Conservation (phyloP, 2,797 vertebrate genomes). For the Tamandua tetradactyla region DNA sequence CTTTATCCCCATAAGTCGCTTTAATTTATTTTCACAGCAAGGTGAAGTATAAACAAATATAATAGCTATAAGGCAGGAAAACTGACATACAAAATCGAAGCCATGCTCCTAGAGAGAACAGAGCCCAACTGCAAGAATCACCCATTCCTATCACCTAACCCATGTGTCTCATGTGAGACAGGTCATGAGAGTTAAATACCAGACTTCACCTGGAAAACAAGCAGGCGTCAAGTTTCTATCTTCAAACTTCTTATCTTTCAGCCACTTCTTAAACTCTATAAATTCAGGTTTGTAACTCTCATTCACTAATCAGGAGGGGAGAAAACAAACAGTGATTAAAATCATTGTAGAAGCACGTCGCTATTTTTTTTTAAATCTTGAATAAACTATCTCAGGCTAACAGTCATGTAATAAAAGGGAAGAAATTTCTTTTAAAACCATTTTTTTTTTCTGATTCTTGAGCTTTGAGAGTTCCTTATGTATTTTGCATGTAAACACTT, state of each 20-base stretch:
- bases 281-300: slow-evolving; percentile 88
- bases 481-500: too few relatives aligned
- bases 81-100: background rate
- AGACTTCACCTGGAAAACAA: slow-evolving; percentile 88
- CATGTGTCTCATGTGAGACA: background rate
- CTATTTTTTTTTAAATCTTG: background rate
- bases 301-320: slow-evolving; percentile 83
- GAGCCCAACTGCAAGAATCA: background rate
- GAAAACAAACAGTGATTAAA: background rate
- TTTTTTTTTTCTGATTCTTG: too few relatives aligned
- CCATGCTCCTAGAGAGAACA: background rate
- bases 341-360: background rate
- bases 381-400: background rate
- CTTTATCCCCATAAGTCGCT: background rate
- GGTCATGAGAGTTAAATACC: background rate
- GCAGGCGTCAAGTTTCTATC: slow-evolving; percentile 88
- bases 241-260: slow-evolving; percentile 90
- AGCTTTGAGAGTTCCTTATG: too few relatives aligned
- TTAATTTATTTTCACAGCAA: background rate
- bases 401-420: background rate
- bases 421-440: background rate
- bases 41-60: background rate
- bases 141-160: background rate
- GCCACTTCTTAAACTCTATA: slow-evolving; percentile 91
- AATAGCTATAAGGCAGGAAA: background rate